Conservation (phyloP, 2,797 vertebrate genomes). For the Hydrolagus colliei region DNA sequence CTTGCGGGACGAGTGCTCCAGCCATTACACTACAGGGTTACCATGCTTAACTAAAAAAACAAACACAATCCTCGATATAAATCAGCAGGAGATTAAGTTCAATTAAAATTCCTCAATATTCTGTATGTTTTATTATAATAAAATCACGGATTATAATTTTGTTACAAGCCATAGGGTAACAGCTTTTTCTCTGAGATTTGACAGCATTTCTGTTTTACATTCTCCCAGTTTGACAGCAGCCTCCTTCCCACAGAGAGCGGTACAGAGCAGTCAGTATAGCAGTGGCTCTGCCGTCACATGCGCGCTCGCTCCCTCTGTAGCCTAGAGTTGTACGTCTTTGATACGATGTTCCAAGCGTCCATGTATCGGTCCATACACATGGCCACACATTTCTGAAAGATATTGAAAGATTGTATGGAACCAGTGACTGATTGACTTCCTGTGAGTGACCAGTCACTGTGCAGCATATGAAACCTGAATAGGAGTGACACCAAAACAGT, state of each 20-base stretch:
- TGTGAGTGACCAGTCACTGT: no score
- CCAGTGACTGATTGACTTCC: no score
- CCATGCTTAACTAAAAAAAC: no score
- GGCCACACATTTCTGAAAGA: conserved; percentile 83
- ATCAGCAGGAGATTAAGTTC: no score
- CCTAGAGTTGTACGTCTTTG: conserved; percentile 85
- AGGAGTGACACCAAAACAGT: no score
- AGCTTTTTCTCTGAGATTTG: neutral
- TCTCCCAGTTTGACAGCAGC: neutral
- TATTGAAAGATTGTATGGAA: neutral
- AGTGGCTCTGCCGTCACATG: conserved; percentile 59
- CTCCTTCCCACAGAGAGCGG: no score
- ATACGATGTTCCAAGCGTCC: conserved; percentile 95
- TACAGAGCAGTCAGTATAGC: neutral
- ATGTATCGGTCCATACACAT: conserved; percentile 99
- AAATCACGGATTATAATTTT: neutral
- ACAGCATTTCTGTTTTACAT: neutral
- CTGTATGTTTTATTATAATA: conserved; percentile 9
- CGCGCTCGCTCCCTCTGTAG: conserved; percentile 85
- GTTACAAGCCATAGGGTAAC: neutral
- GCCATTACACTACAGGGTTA: no score
- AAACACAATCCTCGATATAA: no score
- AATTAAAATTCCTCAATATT: neutral
- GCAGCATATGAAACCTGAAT: no score
- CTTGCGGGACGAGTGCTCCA: no score